Evolutionary conservation across 2,797 vertebrate species (phyloP).

Genomic region (Cossypha polioptera): DNA sequence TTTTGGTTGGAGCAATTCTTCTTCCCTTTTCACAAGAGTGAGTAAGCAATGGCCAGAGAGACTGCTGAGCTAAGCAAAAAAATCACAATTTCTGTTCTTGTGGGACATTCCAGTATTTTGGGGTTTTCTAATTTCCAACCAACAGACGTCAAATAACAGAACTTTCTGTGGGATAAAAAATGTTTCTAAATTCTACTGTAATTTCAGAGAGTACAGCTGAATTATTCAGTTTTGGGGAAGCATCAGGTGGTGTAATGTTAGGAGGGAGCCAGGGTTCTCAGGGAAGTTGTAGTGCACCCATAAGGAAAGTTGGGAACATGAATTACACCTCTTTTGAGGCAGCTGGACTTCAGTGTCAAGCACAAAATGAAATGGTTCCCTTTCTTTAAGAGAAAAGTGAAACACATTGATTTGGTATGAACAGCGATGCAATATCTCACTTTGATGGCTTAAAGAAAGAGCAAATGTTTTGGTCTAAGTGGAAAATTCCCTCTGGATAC

Average conservation of each 20-base stretch:
- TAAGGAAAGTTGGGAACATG: not conserved
- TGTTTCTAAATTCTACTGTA: not conserved
- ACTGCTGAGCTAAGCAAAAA: not conserved
- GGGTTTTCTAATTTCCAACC: not conserved
- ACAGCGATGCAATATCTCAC: not conserved
- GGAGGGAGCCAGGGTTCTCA: not conserved
- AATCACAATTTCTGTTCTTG: not conserved
- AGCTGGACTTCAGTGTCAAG: not conserved
- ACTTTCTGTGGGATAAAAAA: not conserved
- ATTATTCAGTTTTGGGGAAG: not conserved
- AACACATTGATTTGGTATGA: not conserved
- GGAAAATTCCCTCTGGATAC: constrained; percentile 22
- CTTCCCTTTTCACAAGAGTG: constrained; percentile 26
- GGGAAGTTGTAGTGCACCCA: not conserved
- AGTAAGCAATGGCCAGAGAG: not conserved
- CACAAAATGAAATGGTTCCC: not conserved
- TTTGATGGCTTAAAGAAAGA: not conserved
- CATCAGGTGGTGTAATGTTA: not conserved
- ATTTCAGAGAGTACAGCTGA: not conserved
- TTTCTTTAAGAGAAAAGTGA: not conserved
- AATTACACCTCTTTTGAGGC: not conserved
- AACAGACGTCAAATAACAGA: not conserved
- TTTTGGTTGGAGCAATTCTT: constrained; percentile 36
- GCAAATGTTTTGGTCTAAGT: not conserved
- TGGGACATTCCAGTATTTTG: not conserved